phyloP scores from a whole-genome alignment of 2,113 vertebrate species.

The Cochlearius cochlearius region DNA sequence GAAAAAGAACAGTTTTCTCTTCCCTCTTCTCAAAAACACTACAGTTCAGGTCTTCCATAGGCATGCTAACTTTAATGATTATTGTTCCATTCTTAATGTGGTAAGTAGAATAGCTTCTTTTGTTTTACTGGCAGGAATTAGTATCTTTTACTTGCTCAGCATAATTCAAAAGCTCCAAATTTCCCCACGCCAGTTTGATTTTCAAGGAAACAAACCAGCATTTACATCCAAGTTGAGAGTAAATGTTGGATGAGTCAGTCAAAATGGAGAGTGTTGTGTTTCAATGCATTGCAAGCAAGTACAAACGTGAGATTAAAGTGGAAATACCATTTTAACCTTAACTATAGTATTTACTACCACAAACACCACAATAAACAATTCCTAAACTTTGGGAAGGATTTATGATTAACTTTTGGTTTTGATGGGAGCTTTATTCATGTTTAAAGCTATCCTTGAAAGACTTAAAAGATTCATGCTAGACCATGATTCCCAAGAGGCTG shows the following conservation, averaged over 20 bases:
- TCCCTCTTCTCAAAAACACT: background rate
- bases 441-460: constrained; percentile 12
- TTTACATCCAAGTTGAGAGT: background rate
- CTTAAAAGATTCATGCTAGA: constrained; percentile 19
- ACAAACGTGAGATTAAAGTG: background rate
- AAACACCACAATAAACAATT: background rate
- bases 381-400: background rate
- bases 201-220: background rate
- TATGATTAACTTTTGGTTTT: background rate
- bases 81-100: background rate
- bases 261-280: background rate
- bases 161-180: background rate
- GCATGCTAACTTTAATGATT: background rate
- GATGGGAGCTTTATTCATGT: background rate
- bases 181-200: background rate
- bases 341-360: background rate
- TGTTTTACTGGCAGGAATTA: background rate
- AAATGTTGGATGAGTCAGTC: background rate
- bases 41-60: background rate
- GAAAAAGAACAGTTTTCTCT: background rate
- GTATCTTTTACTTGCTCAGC: background rate
- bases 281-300: background rate
- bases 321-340: background rate
- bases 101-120: background rate
- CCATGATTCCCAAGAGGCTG: constrained; percentile 37